Evolutionary conservation across 2,113 vertebrate genomes (phyloP), one percentile per base, ranked within the genome.

Genomic region (Myotis brandtii): DNA sequence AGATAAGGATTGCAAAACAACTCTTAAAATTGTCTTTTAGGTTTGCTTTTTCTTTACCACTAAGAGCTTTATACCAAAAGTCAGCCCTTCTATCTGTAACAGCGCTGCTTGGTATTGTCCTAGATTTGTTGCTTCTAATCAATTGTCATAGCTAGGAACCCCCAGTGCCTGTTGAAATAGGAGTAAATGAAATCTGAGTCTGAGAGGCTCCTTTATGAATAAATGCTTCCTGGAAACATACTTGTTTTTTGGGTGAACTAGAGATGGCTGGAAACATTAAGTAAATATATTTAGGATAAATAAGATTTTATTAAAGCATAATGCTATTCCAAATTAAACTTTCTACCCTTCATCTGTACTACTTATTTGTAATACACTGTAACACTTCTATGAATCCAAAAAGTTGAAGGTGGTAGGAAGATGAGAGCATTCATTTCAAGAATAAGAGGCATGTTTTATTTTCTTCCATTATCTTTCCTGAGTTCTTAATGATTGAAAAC

Each of bases 401-500:
- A 95, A 81, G 21, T 9, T 89, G 30, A 40, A 82, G 7, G 56
- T 69, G 13, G 6, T 43, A 82, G 25, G 67, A 86, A 91, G n/a
- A 89, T 67, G n/a, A 27, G 6, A 81, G 70, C 32, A 76, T 32
- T 76, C 34, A 72, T 34, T 93, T 90, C 21, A 93, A 73, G 86
- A 95, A 77, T 48, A 83, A 64, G 34, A 70, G 30, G 18, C 52
- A 30, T 43, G 20, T 95, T 91, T 91, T 59, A 43, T 67, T 87
- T 96, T 93, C 67, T 91, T 92, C 62, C 52, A 43, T 37, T 79
- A 75, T n/a, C 82, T 87, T 73, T 79, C 54, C 56, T 81, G 30
- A 14, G 21, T 91, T 88, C 40, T 48, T 40, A 87, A 83, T 69
- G 21, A 77, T 3, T 82, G 40, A 73, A 96, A 95, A 86, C 23